A percentile compares a stretch with the other conserved stretches of the same genome.
phyloP scores from a whole-genome alignment of 1,140 invertebrate genomes.

The Rhynchophorus ferrugineus region DNA sequence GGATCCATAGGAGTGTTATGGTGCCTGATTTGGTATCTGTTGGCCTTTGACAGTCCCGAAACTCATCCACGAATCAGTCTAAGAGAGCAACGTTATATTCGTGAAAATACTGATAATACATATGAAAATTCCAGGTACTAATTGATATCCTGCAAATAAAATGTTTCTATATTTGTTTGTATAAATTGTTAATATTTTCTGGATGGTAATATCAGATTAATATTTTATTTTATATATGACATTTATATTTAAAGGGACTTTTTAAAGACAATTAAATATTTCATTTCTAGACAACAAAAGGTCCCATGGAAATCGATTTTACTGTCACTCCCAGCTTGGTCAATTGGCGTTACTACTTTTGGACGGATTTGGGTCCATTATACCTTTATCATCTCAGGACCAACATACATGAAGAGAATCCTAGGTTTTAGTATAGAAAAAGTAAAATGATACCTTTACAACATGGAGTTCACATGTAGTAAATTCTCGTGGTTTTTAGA shows the following conservation, averaged over 20 bases:
- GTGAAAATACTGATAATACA: conserved; percentile 50
- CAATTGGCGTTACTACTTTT: conserved; percentile 67
- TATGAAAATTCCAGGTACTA: conserved; percentile 42
- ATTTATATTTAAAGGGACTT: neutral
- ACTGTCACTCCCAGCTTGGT: conserved; percentile 70
- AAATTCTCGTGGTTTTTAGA: conserved; percentile 39
- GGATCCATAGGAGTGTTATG: conserved; percentile 54
- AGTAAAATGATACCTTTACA: conserved; percentile 35
- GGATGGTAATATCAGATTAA: too few species aligned
- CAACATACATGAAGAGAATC: conserved; percentile 64
- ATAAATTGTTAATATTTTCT: too few species aligned
- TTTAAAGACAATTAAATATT: too few species aligned
- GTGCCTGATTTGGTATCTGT: conserved; percentile 63
- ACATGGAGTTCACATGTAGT: neutral
- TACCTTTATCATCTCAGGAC: conserved; percentile 61
- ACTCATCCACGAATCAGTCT: conserved; percentile 65
- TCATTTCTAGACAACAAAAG: conserved; percentile 8
- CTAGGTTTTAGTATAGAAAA: conserved; percentile 61
- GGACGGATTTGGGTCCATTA: conserved; percentile 68
- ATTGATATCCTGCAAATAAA: conserved; percentile 3
- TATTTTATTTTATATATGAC: neutral
- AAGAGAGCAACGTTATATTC: conserved; percentile 63
- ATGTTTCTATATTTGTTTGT: neutral
- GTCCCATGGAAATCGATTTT: conserved; percentile 73
- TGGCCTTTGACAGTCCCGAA: conserved; percentile 67